Base-by-base conservation (phyloP, 2,888 invertebrate species). In the Selenia dentaria region DNA sequence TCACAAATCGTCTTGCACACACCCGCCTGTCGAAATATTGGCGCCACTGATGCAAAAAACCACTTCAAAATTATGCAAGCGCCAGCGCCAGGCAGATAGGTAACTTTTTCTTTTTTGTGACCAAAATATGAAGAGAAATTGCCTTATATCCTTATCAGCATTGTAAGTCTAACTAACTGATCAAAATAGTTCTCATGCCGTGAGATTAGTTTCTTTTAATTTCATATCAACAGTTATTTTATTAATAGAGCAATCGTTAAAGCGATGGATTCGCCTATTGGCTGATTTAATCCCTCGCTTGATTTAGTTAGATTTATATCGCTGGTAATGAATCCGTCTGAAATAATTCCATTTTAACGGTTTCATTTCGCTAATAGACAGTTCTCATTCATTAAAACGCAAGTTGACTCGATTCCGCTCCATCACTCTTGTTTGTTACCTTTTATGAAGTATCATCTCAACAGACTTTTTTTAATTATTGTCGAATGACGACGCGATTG, bases 401-500 rank as follows among this genome's bases (percentile, higher is more conserved):
- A 20, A 20, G 16, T 28, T 28, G 27, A 20, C 28, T 62, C 57
- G 72, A 80, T 79, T 72, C 65, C 63, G 83, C 83, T 59, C 55
- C 66, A 74, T 89, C 88, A 89, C 76, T 69, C 62, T 55, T 68
- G 70, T 79, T 84, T 83, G 78, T 84, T 83, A 79, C 66, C 61
- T 58, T 73, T 70, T 76, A 64, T 70, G 60, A 72, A 82, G 78
- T 72, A 80, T 82, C 80, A 81, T 80, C 74, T 69, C 62, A 65
- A 62, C 70, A 67, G 77, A 78, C 79, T 80, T 67, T 70, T 66
- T 59, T 55, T 61, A 72, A 62, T 73, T 80, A 74, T 66, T 72
- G 86, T 77, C 78, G 83, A 84, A 79, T 89, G 88, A 89, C 79
- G 71, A 69, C 77, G 75, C 75, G 74, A 74, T 78, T 75, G 78